Conservation (phyloP, 1,140 invertebrate genomes). For the Colletes latitarsis region DNA sequence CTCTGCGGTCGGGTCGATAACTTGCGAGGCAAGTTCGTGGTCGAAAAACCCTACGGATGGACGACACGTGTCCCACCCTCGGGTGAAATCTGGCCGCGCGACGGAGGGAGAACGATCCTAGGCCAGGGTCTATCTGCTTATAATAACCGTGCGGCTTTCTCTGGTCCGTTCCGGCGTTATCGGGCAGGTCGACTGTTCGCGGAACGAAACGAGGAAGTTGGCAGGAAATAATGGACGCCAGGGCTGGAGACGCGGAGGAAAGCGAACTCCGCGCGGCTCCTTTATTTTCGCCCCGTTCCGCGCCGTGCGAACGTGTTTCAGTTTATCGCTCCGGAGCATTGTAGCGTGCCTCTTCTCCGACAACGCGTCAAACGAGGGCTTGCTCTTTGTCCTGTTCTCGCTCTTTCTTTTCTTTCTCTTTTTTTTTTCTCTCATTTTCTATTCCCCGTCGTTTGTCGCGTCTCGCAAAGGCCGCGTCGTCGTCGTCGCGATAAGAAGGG, state of each 20-base stretch:
- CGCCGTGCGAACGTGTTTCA: neutral
- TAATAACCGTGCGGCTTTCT: conserved; percentile 18
- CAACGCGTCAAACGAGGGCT: neutral
- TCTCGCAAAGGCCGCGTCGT: too few species aligned
- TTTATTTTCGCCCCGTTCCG: neutral
- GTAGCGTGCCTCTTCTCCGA: neutral
- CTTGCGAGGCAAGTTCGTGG: neutral
- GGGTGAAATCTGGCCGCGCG: conserved; percentile 12
- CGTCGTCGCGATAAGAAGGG: neutral
- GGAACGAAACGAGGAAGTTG: conserved; percentile 18
- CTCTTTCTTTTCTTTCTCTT: neutral
- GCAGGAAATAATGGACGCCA: neutral
- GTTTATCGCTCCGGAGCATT: conserved; percentile 2
- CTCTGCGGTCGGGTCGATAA: conserved; percentile 9
- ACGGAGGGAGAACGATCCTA: neutral
- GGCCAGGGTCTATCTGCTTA: conserved; percentile 19
- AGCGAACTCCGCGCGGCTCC: neutral
- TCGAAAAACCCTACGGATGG: conserved; percentile 18
- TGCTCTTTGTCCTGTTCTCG: neutral
- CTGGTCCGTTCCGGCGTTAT: neutral
- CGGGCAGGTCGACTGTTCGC: conserved; percentile 2
- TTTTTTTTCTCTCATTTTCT: too few species aligned
- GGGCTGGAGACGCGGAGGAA: neutral
- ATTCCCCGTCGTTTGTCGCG: neutral
- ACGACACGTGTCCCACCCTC: conserved; percentile 36